Percentiles rank a stretch among this genome's conserved stretches.
These are phyloP conservation scores for Suncus etruscus DNA, from an alignment of 2,113 vertebrate genomes.

Conservation along the genomic window DNA sequence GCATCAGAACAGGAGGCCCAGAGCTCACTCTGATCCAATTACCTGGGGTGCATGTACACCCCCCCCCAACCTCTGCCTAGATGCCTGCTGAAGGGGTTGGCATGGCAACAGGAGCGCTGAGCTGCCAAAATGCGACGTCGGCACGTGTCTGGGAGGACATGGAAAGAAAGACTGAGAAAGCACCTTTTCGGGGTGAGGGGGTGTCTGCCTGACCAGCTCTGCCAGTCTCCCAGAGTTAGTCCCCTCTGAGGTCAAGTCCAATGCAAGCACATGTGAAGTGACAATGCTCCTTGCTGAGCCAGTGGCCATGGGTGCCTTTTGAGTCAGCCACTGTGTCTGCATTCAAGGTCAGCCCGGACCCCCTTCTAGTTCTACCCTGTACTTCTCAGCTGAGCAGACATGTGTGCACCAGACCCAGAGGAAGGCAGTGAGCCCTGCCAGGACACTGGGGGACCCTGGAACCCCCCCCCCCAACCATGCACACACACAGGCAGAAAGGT, in stretches of 20 bases:
- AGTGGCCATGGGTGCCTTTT: neutral
- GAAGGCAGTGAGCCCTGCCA: neutral
- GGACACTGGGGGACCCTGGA: neutral
- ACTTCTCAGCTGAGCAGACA: neutral
- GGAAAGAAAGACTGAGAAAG: conserved; percentile 62
- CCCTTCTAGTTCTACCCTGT: neutral
- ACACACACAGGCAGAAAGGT: neutral
- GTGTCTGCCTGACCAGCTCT: too few species aligned
- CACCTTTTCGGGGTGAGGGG: conserved; percentile 64
- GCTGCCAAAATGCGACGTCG: conserved; percentile 73
- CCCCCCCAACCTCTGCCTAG: conserved; percentile 80
- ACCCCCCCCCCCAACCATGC: too few species aligned
- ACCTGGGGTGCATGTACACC: conserved; percentile 42
- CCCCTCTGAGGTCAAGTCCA: conserved; percentile 34
- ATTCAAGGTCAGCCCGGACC: neutral
- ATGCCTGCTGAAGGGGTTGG: conserved; percentile 81
- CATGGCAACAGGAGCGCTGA: conserved; percentile 86
- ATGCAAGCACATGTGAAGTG: neutral
- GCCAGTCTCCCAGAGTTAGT: conserved; percentile 60
- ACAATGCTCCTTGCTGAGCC: neutral
- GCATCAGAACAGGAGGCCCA: conserved; percentile 38
- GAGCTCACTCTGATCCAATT: conserved; percentile 71
- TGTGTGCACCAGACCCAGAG: neutral
- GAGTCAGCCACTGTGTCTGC: neutral
- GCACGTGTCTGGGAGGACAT: conserved; percentile 65